Conservation (phyloP, 1,140 invertebrate genomes). For the Drosophila dunni region DNA sequence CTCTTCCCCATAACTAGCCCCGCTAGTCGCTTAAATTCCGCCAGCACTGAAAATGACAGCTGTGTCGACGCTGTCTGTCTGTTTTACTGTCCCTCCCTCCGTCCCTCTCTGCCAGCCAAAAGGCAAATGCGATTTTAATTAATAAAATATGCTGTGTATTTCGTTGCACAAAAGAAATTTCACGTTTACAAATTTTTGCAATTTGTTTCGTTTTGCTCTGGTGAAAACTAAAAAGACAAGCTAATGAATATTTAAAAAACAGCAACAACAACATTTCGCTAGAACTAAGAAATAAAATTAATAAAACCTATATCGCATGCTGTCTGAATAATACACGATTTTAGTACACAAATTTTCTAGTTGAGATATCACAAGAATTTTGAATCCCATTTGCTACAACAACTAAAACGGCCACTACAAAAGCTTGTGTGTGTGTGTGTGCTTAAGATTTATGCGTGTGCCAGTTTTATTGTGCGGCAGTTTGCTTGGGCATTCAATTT, state of each 20-base stretch:
- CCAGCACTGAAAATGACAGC: constrained; percentile 39
- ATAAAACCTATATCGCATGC: constrained; percentile 25
- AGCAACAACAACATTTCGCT: constrained; percentile 1
- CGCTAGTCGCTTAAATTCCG: too few species aligned
- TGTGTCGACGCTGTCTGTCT: constrained; percentile 26
- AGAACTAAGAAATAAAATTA: neutral
- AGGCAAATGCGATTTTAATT: constrained; percentile 79
- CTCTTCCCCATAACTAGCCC: too few species aligned
- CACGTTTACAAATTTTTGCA: constrained; percentile 52
- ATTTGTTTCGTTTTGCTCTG: constrained; percentile 42
- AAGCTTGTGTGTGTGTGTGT: constrained; percentile 12
- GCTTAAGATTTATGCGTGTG: constrained; percentile 77
- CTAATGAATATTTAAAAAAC: constrained; percentile 71
- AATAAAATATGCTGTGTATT: constrained; percentile 78
- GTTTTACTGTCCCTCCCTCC: too few species aligned
- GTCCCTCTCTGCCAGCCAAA: constrained; percentile 49
- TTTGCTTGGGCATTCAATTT: constrained; percentile 41
- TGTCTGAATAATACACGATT: constrained; percentile 45
- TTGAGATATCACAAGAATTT: constrained; percentile 71
- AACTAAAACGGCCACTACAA: neutral
- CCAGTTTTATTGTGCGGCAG: constrained; percentile 64
- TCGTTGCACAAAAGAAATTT: constrained; percentile 77
- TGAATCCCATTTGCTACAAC: constrained; percentile 59
- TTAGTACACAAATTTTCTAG: constrained; percentile 71
- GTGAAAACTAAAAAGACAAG: constrained; percentile 44